phyloP scores from a whole-genome alignment of 2,888 invertebrate genomes.

The Trimorus sp. region DNA sequence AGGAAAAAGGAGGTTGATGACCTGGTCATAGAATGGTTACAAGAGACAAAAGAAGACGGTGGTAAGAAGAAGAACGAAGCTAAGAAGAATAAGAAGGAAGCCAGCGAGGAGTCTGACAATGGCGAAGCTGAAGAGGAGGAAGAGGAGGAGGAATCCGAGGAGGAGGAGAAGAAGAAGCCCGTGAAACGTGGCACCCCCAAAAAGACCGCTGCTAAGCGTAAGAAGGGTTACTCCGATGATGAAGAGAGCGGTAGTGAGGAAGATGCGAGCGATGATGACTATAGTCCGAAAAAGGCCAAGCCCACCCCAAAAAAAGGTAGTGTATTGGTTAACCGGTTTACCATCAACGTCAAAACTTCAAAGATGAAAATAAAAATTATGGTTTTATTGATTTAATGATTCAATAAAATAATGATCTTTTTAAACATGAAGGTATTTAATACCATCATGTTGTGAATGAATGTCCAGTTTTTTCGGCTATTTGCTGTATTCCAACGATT shows the following conservation, averaged over 20 bases:
- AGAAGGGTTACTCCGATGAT: slow-evolving; percentile 82
- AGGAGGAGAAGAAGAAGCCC: slow-evolving; percentile 83
- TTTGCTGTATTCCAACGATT: too few species aligned
- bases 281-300: slow-evolving; percentile 84
- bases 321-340: not conserved
- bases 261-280: slow-evolving; percentile 84
- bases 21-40: slow-evolving; percentile 90
- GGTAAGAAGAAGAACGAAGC: slow-evolving; percentile 75
- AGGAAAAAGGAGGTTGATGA: slow-evolving; percentile 94
- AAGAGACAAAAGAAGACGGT: slow-evolving; percentile 81
- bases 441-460: too few species aligned
- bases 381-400: too few species aligned
- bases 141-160: slow-evolving; percentile 82
- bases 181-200: slow-evolving; percentile 65
- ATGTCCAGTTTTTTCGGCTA: too few species aligned
- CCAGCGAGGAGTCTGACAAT: slow-evolving; percentile 82
- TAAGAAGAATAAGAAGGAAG: slow-evolving; percentile 77
- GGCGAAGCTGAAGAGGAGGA: slow-evolving; percentile 82
- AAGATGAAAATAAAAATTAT: too few species aligned
- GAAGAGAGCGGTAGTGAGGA: slow-evolving; percentile 83
- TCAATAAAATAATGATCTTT: too few species aligned
- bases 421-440: too few species aligned
- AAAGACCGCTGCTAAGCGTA: slow-evolving; percentile 79
- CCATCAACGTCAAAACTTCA: not conserved
- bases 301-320: slow-evolving; percentile 83